Evolutionary conservation across 2,888 invertebrate species (phyloP).

Genomic region (Meiosimyza decipiens): DNA sequence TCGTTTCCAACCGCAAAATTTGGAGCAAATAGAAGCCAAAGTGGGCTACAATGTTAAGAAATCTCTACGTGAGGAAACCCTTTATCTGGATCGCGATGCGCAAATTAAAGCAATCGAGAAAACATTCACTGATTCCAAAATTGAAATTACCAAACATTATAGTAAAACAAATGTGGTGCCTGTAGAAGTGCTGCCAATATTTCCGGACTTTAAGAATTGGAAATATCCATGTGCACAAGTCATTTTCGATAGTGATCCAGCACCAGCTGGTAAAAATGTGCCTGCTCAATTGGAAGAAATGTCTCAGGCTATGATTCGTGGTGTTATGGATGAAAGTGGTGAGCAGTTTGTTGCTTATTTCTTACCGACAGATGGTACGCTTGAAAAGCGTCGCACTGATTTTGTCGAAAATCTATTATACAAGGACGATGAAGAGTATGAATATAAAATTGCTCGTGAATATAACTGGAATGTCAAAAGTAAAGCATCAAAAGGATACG

Average conservation of each 20-base stretch:
- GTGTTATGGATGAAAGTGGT: constrained; percentile 99
- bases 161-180: constrained; percentile 96
- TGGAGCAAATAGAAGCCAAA: constrained; percentile 98
- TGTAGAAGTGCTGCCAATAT: constrained; percentile 87
- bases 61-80: constrained; percentile 87
- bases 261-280: constrained; percentile 86
- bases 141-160: constrained; percentile 89
- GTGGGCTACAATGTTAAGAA: constrained; percentile 98
- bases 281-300: constrained; percentile 95
- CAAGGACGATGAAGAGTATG: constrained; percentile 91
- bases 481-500: constrained; percentile 93
- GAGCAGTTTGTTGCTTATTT: constrained; percentile 99
- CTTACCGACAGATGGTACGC: constrained; percentile 91
- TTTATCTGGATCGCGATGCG: constrained; percentile 96
- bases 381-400: constrained; percentile 88
- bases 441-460: constrained; percentile 96
- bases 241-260: constrained; percentile 98
- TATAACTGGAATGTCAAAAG: constrained; percentile 99
- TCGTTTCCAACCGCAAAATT: constrained; percentile 93
- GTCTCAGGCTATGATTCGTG: constrained; percentile 99
- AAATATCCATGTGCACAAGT: constrained; percentile 98
- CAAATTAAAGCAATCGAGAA: constrained; percentile 98
- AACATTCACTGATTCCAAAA: constrained; percentile 92
- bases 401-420: constrained; percentile 80
- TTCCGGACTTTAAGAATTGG: constrained; percentile 97